Evolutionary conservation across 2,797 vertebrate species (phyloP), one percentile per base, ranked within the genome.

Genomic region (Falco columbarius): DNA sequence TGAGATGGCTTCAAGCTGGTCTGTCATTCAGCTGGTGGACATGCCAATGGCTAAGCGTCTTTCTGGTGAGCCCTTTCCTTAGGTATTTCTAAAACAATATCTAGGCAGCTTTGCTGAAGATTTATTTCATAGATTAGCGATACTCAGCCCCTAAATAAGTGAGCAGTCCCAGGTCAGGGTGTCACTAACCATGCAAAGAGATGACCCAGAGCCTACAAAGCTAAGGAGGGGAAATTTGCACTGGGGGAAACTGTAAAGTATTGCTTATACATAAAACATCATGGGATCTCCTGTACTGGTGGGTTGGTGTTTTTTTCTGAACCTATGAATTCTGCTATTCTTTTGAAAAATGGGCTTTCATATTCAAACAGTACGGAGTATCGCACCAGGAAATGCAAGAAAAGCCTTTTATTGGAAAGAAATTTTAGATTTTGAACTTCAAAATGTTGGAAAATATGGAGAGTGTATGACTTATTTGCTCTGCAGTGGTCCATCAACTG

Each of bases 11-110:
- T 95, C n/a, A 68, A 56, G 90, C 93, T 85, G 75, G 72, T 87
- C 83, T 96, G 90, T 95, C 95, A 79, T 86, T 95, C 86, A 55
- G 34, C 84, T 91, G 65, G 84, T 95, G 92, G 79, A 81, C 75
- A 29, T 90, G 51, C 46, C 92, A 81, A 72, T 47, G 68, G 72
- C 89, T 71, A 62, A 92, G 42, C 29, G 47, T 49, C 49, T 65
- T 68, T 89, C 65, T 89, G 93, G 38, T 91, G 68, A 93, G 56
- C 47, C 54, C 65, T 83, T 87, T 24, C 24, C 72, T 83, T 51
- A 63, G 0, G 1, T 75, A 15, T 89, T 94, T 89, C 88, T 70
- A 12, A 81, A 88, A 65, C 89, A 95, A 55, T 81, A 75, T 86
- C 80, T 26, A 12, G 79, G 49, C 72, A 95, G 54, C 58, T 88